Evolutionary conservation across 2,888 invertebrate species (phyloP).

Genomic region (Acleris cristana): DNA sequence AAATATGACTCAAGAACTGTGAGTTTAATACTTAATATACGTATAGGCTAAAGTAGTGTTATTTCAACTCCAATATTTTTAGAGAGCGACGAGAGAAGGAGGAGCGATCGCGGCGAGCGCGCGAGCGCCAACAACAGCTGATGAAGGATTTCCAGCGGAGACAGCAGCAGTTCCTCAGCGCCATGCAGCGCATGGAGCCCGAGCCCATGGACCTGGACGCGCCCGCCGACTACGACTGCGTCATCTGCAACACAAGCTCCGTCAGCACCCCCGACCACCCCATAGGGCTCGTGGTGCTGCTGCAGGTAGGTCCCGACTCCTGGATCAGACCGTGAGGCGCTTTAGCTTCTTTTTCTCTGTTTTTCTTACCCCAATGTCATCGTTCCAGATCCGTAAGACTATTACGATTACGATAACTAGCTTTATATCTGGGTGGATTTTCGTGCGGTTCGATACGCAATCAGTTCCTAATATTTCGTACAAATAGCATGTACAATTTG

Average conservation of each 20-base stretch:
- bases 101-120: conserved; percentile 92
- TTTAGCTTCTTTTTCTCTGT: too few species aligned
- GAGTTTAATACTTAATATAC: too few species aligned
- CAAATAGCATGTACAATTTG: too few species aligned
- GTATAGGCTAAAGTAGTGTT: too few species aligned
- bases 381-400: too few species aligned
- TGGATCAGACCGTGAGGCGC: not conserved
- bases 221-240: conserved; percentile 93
- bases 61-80: not conserved
- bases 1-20: too few species aligned
- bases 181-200: conserved; percentile 69
- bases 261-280: conserved; percentile 89
- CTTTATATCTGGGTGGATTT: too few species aligned
- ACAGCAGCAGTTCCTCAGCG: conserved; percentile 91
- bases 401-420: too few species aligned
- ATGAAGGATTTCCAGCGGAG: conserved; percentile 95
- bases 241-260: conserved; percentile 96
- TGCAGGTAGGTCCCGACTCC: conserved; percentile 81
- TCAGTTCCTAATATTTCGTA: too few species aligned
- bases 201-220: conserved; percentile 86
- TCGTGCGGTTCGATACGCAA: too few species aligned
- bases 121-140: conserved; percentile 94
- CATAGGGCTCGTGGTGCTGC: conserved; percentile 94
- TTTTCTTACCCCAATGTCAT: too few species aligned
- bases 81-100: conserved; percentile 90